These are phyloP conservation scores for Passer montanus DNA, from an alignment of 2,113 vertebrate genomes.

Conservation along the genomic window DNA sequence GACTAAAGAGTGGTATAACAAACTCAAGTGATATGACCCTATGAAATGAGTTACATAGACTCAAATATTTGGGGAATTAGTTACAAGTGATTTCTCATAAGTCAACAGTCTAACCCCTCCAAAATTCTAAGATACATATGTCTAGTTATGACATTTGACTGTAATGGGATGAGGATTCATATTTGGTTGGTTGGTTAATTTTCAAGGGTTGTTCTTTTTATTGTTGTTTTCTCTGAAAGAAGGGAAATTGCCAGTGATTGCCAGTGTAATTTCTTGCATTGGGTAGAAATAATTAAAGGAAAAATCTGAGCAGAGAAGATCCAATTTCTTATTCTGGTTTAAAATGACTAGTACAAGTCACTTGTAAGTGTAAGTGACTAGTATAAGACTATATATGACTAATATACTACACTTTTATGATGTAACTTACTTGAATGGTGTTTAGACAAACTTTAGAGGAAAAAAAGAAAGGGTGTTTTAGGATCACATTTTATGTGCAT, in stretches of 20 bases:
- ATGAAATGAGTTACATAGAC: too few relatives aligned
- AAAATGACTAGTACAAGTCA: neutral
- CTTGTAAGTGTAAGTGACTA: too few relatives aligned
- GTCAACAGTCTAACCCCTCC: neutral
- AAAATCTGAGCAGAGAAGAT: neutral
- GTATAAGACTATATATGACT: too few relatives aligned
- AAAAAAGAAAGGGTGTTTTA: neutral
- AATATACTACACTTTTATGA: too few relatives aligned
- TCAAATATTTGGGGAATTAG: neutral
- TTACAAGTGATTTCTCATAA: neutral
- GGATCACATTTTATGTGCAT: neutral
- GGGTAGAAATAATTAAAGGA: neutral
- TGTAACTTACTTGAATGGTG: neutral
- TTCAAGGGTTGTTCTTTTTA: neutral
- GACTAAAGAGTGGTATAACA: neutral
- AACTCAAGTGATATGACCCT: neutral
- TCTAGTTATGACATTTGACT: neutral
- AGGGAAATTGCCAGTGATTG: neutral
- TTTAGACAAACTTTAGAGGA: neutral
- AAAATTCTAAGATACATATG: neutral
- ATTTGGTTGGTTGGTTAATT: neutral
- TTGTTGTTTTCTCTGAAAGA: neutral
- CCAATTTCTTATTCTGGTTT: neutral
- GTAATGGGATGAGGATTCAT: neutral
- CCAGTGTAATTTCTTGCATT: neutral